Conservation (phyloP, 2,113 vertebrate genomes). For the Sinocyclocheilus grahami region DNA sequence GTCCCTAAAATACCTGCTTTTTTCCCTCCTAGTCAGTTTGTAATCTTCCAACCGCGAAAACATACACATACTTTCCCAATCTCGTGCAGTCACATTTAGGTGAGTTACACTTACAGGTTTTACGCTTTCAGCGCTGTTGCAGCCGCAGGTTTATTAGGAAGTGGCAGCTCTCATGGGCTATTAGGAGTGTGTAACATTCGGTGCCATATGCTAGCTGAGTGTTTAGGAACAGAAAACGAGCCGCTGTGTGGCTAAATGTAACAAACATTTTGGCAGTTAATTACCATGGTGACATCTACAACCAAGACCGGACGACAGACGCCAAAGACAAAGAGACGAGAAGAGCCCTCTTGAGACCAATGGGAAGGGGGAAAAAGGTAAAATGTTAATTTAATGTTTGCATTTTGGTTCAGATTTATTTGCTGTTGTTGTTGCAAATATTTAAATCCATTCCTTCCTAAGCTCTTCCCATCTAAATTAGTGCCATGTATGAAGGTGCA, state of each 20-base stretch:
- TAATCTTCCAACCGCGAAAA: neutral
- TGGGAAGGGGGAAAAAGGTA: neutral
- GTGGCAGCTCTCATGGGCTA: conserved; percentile 72
- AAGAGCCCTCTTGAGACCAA: conserved; percentile 42
- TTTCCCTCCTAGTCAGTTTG: neutral
- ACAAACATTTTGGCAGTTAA: conserved; percentile 77
- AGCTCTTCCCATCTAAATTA: neutral
- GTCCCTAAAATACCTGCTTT: neutral
- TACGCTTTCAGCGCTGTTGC: conserved; percentile 47
- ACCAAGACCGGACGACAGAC: conserved; percentile 66
- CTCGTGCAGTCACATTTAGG: conserved; percentile 48
- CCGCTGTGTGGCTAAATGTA: conserved; percentile 70
- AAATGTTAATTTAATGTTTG: neutral
- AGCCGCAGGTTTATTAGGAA: conserved; percentile 61
- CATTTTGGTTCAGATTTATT: conserved; percentile 2
- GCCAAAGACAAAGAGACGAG: conserved; percentile 59
- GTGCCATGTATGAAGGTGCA: neutral
- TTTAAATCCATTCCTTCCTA: neutral
- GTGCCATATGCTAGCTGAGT: conserved; percentile 80
- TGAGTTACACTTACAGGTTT: conserved; percentile 54
- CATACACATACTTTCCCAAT: conserved; percentile 26
- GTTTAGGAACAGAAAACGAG: conserved; percentile 74
- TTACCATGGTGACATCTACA: conserved; percentile 75
- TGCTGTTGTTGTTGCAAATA: neutral
- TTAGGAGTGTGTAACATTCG: conserved; percentile 76